These are phyloP conservation scores for Sylvia borin DNA, from an alignment of 2,797 vertebrate species.

Conservation along the genomic window DNA sequence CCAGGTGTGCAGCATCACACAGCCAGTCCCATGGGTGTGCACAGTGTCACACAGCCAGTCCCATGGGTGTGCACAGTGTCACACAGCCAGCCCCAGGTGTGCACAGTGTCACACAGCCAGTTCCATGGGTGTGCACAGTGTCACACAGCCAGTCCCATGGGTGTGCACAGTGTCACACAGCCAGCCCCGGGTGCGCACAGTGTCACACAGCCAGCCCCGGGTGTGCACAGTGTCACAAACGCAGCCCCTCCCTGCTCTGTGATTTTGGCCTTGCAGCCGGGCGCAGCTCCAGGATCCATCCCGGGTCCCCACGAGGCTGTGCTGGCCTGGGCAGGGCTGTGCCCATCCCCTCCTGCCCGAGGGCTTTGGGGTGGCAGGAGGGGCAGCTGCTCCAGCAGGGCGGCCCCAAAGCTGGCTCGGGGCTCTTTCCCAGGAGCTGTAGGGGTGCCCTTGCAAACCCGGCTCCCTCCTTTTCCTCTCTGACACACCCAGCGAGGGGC, in stretches of 20 bases:
- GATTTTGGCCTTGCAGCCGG: too few species aligned
- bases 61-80: too few species aligned
- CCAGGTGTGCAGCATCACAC: too few species aligned
- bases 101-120: neutral
- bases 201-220: rapidly evolving
- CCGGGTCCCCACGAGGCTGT: neutral
- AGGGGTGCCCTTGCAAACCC: neutral
- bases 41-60: neutral
- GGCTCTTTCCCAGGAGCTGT: neutral
- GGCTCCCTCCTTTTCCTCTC: neutral
- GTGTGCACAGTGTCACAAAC: neutral
- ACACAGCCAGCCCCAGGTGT: rapidly evolving
- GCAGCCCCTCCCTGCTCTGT: neutral
- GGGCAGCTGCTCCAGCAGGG: neutral
- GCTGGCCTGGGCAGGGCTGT: neutral
- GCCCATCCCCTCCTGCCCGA: neutral
- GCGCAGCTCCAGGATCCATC: neutral
- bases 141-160: neutral
- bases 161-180: too few species aligned
- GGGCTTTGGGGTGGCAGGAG: neutral
- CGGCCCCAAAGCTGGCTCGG: neutral
- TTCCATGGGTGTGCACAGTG: rapidly evolving
- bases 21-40: neutral
- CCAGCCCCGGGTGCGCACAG: neutral
- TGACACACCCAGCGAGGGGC: neutral